Conservation (phyloP, 2,113 vertebrate species). For the Anas platyrhynchos region DNA sequence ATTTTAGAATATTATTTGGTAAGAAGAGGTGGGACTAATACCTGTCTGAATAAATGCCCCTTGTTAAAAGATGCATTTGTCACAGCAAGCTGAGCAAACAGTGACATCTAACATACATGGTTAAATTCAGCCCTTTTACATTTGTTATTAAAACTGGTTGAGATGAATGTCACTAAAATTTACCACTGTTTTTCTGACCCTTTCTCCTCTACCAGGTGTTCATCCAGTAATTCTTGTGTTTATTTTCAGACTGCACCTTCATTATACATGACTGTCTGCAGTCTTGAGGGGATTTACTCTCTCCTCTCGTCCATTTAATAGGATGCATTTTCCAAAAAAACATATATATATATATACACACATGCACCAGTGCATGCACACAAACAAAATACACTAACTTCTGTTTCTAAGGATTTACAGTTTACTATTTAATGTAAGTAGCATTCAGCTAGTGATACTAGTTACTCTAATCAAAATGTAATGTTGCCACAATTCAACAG, state of each 20-base stretch:
- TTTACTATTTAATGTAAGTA: neutral
- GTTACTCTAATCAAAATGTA: conserved; percentile 8
- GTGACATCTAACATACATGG: neutral
- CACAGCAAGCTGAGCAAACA: neutral
- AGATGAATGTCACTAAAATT: neutral
- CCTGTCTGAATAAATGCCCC: neutral
- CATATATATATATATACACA: neutral
- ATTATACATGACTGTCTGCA: neutral
- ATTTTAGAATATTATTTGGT: neutral
- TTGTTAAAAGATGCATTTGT: neutral
- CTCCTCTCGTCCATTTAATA: neutral
- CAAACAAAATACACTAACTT: neutral
- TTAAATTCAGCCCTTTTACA: neutral
- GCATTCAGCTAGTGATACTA: neutral
- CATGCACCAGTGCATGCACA: neutral
- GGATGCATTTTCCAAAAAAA: neutral
- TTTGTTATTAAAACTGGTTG: neutral
- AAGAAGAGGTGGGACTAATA: neutral
- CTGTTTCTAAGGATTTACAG: neutral
- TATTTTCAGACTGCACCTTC: neutral
- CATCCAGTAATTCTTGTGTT: neutral
- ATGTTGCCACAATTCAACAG: neutral
- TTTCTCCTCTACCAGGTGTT: neutral
- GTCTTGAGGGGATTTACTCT: neutral
- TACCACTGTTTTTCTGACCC: neutral